These are phyloP conservation scores for Odobenus rosmarus DNA, from an alignment of 2,113 vertebrate genomes.

Conservation along the genomic window DNA sequence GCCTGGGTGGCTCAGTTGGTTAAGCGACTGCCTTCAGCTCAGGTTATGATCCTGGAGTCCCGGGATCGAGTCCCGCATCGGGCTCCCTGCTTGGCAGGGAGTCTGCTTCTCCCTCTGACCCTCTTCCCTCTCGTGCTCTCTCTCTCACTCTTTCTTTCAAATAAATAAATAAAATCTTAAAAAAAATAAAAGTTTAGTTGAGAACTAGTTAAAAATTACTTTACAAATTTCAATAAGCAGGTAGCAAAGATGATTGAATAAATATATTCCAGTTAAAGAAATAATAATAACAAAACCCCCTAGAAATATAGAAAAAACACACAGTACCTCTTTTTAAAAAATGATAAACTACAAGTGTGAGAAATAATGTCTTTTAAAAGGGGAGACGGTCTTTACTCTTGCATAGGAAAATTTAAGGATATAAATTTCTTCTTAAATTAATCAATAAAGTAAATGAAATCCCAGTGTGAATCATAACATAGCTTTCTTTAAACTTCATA, in stretches of 20 bases:
- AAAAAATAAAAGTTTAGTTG: neutral
- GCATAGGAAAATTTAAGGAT: neutral
- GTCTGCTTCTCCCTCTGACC: too few relatives aligned
- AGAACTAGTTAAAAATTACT: neutral
- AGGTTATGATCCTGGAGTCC: too few relatives aligned
- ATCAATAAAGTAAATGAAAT: neutral
- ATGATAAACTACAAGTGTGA: neutral
- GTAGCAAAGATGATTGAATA: neutral
- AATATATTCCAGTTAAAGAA: slow-evolving; percentile 20
- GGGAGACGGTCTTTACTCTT: neutral
- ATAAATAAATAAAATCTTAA: too few relatives aligned
- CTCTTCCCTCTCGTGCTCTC: too few relatives aligned
- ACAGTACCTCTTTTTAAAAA: neutral
- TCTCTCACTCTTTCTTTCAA: too few relatives aligned
- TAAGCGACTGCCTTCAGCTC: too few relatives aligned
- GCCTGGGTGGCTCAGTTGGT: too few relatives aligned
- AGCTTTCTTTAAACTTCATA: neutral
- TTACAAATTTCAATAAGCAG: neutral
- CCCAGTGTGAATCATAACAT: neutral
- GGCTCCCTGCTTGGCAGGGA: too few relatives aligned
- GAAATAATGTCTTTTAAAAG: neutral
- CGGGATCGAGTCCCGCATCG: too few relatives aligned
- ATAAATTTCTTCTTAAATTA: slow-evolving; percentile 45
- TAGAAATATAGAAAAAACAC: neutral
- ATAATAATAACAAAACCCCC: neutral